Base-by-base conservation (phyloP, 2,797 vertebrate genomes). In the Anguilla pacifica region DNA sequence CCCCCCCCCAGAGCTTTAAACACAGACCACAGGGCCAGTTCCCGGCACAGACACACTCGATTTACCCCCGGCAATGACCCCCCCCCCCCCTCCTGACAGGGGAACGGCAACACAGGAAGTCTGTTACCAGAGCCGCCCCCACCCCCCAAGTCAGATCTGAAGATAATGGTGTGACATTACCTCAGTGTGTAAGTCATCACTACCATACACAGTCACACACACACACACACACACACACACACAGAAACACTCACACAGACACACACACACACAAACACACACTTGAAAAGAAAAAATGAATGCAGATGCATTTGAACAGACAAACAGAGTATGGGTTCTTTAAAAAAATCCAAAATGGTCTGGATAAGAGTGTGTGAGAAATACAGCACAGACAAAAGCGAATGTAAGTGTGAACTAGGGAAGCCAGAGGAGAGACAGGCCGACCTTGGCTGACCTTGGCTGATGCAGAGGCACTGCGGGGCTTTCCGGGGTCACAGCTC, bases 81-180 rank as follows among this genome's bases (percentile, higher is more conserved):
- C n/a, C 5, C 15, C 10, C 9, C 46, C 49, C 28, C n/a, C 5
- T 7, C 25, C 9, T 15, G 82, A 57, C n/a, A 3, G 53, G 35
- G 51, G 9, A 49, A 25, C 11, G 19, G 6, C 22, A 0, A 11
- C 10, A 28, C 19, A 83, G 49, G 25, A 53, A n/a, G 53, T 10
- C n/a, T 49, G 11, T 57, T 31, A 53, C 46, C 7, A 53, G 9
- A 83, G 17, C 49, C 6, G n/a, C 49, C 51, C 1, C 35, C 35
- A 0, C 35, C 35, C 35, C 82, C 13, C 2, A 2, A 31, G 25
- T 11, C 10, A 3, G 51, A 83, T 83, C 25, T 31, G 25, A 57
- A 35, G 25, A 83, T 53, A 83, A 53, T 83, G 82, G 53, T 15
- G 82, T 55, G 82, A 83, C 82, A 83, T 83, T 81, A 83, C 53